Conservation (phyloP, 2,797 vertebrate species). For the Psittacula echo region DNA sequence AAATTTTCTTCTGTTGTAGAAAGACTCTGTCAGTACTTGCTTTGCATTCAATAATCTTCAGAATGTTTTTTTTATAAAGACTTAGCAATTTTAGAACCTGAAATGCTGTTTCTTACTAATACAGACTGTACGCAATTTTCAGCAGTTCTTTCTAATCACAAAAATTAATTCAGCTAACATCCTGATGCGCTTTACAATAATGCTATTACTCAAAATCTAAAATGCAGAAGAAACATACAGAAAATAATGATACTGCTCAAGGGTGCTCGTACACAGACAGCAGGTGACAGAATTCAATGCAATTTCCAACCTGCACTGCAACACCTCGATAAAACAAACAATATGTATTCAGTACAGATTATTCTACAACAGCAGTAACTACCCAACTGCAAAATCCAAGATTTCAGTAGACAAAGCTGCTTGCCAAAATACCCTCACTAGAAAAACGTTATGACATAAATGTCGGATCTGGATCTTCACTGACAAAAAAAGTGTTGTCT, state of each 20-base stretch:
- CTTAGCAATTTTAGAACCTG: not conserved
- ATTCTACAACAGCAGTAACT: not conserved
- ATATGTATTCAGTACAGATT: not conserved
- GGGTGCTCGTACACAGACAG: slow-evolving; percentile 1
- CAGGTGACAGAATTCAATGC: not conserved
- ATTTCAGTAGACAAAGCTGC: not conserved
- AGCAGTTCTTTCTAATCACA: not conserved
- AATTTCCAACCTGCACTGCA: slow-evolving; percentile 31
- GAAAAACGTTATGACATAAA: not conserved
- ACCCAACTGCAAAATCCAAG: not conserved
- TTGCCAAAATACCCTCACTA: not conserved
- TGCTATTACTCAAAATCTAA: not conserved
- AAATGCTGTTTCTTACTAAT: not conserved
- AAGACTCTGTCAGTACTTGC: not conserved
- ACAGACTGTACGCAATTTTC: not conserved
- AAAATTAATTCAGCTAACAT: not conserved
- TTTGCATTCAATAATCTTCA: not conserved
- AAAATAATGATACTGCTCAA: slow-evolving; percentile 18
- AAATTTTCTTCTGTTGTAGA: not conserved
- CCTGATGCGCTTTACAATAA: not conserved
- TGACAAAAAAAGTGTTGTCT: not conserved
- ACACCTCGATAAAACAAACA: slow-evolving; percentile 24
- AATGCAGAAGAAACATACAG: slow-evolving; percentile 15
- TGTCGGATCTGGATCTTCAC: not conserved
- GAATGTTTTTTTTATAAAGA: not conserved